Evolutionary conservation across 2,888 invertebrate species (phyloP).

Genomic region (Aporophyla nigra): DNA sequence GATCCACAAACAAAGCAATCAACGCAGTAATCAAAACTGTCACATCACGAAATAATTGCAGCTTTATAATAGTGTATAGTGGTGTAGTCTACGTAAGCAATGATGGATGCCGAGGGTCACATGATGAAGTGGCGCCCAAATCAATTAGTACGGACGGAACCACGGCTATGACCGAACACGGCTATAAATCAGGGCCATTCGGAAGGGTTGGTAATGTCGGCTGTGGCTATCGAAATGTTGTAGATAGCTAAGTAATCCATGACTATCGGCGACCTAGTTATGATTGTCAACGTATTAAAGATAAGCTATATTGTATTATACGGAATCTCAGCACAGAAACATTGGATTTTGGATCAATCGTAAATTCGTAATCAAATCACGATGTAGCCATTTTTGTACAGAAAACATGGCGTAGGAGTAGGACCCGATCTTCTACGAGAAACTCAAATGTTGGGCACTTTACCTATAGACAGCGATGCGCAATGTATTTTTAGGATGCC

Average conservation of each 20-base stretch:
- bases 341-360: neutral
- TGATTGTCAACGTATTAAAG: neutral
- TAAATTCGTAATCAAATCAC: neutral
- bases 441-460: neutral
- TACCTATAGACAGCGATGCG: neutral
- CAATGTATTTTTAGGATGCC: neutral
- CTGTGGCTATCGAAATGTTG: constrained; percentile 12
- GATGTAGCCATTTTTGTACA: neutral
- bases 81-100: constrained; percentile 49
- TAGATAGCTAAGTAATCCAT: neutral
- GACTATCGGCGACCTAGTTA: neutral
- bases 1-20: constrained; percentile 24
- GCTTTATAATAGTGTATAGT: constrained; percentile 23
- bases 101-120: constrained; percentile 80
- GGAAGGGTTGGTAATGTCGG: constrained; percentile 40
- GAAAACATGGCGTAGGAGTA: neutral
- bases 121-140: constrained; percentile 81
- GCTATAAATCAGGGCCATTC: constrained; percentile 55
- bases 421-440: neutral
- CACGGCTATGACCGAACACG: constrained; percentile 65
- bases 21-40: constrained; percentile 16
- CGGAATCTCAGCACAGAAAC: neutral
- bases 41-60: constrained; percentile 40
- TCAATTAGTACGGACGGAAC: constrained; percentile 76
- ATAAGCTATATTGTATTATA: neutral